Base-by-base conservation (phyloP, 2,113 vertebrate species). In the Semicossyphus pulcher region DNA sequence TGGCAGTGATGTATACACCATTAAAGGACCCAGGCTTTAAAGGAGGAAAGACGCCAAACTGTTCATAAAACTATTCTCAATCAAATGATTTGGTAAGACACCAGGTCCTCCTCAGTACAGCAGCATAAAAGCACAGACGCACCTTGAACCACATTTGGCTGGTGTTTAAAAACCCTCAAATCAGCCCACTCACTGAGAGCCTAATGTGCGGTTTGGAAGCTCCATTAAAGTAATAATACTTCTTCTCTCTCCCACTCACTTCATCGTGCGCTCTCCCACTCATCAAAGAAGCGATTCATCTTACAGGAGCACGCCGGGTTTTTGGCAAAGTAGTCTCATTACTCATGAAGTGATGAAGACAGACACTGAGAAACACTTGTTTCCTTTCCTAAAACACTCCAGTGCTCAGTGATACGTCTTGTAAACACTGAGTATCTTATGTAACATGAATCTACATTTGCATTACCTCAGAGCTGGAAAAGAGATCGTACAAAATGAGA, bases 191-290 rank as follows among this genome's bases (percentile, higher is more conserved):
- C 48, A 20, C 10, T 45, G 21, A 52, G 53, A 44, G 34, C 37
- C 14, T 23, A 41, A 67, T 57, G 41, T 68, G 18, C 1, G 2
- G 16, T 62, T 54, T 54, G 58, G 58, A 72, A 51, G 34, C 68
- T 39, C 5, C 25, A 25, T 26, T 31, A 9, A 71, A 52, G 57
- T 52, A 26, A 3, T 25, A 62, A 5, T 59, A 59, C n/a, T 57
- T n/a, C 7, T 71, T 4, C 53, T 65, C 42, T 73, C 58, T 54
- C 37, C 23, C 41, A 64, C 60, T 39, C 68, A 25, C n/a, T 51
- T 31, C 12, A 60, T 3, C 2, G 5, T 51, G 25, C 49, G 15
- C 25, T 44, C 15, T 44, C 47, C 49, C 21, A 47, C 31, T 73
- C 21, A 39, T 63, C 37, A 37, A 49, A 39, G 23, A 58, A 28